Evolutionary conservation across 2,113 vertebrate species (phyloP).

Genomic region (Chlorodrepanis virens): DNA sequence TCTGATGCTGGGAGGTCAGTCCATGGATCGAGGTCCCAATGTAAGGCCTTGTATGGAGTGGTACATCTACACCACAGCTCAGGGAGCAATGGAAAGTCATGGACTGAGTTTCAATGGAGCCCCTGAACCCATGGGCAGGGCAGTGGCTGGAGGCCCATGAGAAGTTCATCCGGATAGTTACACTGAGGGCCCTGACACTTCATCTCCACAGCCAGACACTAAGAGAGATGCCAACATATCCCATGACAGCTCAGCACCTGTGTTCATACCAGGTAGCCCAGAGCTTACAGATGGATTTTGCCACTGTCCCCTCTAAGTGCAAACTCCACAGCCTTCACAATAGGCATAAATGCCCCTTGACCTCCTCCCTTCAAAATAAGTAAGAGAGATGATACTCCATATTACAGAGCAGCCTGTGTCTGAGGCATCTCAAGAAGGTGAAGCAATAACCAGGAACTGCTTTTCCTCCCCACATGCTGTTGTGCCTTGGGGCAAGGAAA

Average conservation of each 20-base stretch:
- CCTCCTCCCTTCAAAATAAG: background rate
- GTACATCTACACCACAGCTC: background rate
- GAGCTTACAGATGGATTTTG: background rate
- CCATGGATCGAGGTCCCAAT: background rate
- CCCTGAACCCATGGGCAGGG: background rate
- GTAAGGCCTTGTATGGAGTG: background rate
- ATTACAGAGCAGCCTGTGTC: background rate
- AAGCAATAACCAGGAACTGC: background rate
- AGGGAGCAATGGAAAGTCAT: background rate
- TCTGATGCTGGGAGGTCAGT: fast-evolving
- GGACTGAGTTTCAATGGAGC: background rate
- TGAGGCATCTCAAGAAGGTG: background rate
- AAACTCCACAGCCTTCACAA: background rate
- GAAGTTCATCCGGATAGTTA: background rate
- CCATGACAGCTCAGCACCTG: background rate
- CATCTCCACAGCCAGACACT: background rate
- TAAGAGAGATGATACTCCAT: background rate
- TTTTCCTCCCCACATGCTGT: background rate
- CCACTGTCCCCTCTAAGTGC: background rate
- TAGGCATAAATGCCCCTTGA: background rate
- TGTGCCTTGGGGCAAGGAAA: conserved; percentile 8
- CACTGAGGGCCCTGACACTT: background rate
- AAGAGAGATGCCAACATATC: fast-evolving
- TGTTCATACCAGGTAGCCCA: background rate
- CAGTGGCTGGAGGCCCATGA: background rate